phyloP scores from a whole-genome alignment of 1,140 invertebrate species.

The Cydia pomonella region DNA sequence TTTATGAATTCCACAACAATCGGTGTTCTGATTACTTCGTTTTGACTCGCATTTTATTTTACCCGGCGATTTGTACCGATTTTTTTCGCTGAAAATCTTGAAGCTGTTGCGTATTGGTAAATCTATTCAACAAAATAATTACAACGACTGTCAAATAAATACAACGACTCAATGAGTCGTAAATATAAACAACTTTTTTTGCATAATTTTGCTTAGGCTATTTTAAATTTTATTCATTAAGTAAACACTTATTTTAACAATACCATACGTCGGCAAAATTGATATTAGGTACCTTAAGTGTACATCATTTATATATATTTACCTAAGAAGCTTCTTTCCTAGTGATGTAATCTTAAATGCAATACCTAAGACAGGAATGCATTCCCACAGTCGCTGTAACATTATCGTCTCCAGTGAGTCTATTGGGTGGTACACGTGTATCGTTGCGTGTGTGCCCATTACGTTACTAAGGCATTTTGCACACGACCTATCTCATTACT shows the following conservation, averaged over 20 bases:
- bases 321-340: neutral
- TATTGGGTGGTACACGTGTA: conserved; percentile 38
- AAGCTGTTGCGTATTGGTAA: conserved; percentile 37
- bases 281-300: too few species aligned
- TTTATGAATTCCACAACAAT: conserved; percentile 41
- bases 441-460: conserved; percentile 48
- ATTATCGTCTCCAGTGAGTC: conserved; percentile 48
- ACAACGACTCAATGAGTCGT: neutral
- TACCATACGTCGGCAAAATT: neutral
- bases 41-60: conserved; percentile 34
- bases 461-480: conserved; percentile 36
- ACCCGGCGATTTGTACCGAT: conserved; percentile 25
- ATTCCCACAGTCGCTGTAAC: conserved; percentile 32
- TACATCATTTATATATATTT: too few species aligned
- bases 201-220: too few species aligned
- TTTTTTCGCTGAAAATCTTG: conserved; percentile 41
- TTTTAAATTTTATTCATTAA: neutral
- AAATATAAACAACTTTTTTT: too few species aligned
- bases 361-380: conserved; percentile 1
- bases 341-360: neutral
- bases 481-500: conserved; percentile 34
- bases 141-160: conserved; percentile 32
- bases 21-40: conserved; percentile 40
- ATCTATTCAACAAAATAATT: conserved; percentile 55
- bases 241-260: neutral